Base-by-base conservation (phyloP, 2,888 invertebrate genomes). In the Lypha dubia region DNA sequence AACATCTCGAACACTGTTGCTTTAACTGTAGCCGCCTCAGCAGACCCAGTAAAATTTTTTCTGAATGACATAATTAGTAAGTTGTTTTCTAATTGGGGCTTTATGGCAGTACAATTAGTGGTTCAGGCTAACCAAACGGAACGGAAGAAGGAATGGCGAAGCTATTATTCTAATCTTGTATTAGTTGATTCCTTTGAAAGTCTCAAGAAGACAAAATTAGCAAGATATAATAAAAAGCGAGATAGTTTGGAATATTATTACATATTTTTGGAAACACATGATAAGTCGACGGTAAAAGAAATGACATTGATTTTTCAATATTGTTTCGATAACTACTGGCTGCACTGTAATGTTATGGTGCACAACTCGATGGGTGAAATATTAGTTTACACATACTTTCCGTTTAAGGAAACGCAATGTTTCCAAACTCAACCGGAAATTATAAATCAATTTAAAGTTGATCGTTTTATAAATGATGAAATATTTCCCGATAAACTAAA, bases 391-490 rank as follows among this genome's bases (percentile, higher is more conserved):
- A 44, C 44, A 15, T 44, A 44, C 6, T 44, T 44, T 44, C 44
- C 44, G 44, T 44, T 44, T 44, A 44, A 44, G 44, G 44, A 44
- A 44, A 44, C 15, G 1, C 15, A 44, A 4, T 44, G 44, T n/a
- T 44, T 44, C n/a, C 44, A 44, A 44, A 44, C 44, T 44, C 44
- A 44, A 44, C 44, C 44, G 44, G 44, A 44, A 44, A 44, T 44
- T 2, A 44, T 44, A 44, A 44, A 44, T 44, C 15, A 44, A 4
- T 44, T 44, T 15, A 15, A n/a, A 15, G 15, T 3, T 11, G n/a
- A 44, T n/a, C 44, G 11, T 15, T 44, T 44, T 44, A 15, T 15
- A n/a, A 44, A 3, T 44, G 15, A 15, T n/a, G n/a, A 5, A 44
- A 44, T 44, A 44, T 44, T 44, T 15, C 44, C 44, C 0, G n/a